Evolutionary conservation across 2,888 invertebrate genomes (phyloP).

Genomic region (Chalcosyrphus nemorum): DNA sequence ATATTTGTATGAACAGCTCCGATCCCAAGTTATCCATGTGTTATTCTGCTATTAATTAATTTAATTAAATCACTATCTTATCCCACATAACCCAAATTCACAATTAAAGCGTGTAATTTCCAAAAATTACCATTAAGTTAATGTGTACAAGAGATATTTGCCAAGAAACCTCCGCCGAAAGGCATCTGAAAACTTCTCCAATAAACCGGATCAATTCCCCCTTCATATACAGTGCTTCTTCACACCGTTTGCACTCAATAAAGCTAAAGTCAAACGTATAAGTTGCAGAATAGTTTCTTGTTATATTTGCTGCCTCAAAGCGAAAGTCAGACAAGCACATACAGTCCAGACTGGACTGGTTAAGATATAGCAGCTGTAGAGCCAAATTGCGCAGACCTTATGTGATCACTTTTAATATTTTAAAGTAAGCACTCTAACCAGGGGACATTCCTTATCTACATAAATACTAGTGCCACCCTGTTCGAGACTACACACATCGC

Average conservation of each 20-base stretch:
- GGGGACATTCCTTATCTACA: constrained; percentile 36
- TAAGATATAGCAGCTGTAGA: background rate
- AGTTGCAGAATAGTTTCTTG: constrained; percentile 17
- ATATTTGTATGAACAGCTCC: too few relatives aligned
- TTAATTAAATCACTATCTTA: too few relatives aligned
- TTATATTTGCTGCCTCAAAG: constrained; percentile 36
- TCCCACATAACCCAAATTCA: constrained; percentile 48
- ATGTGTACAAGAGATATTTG: constrained; percentile 18
- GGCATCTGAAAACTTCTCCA: constrained; percentile 26
- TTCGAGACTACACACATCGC: background rate
- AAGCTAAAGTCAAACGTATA: constrained; percentile 2
- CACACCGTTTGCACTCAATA: constrained; percentile 12
- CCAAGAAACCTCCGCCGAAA: constrained; percentile 21
- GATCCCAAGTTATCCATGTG: too few relatives aligned
- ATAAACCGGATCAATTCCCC: constrained; percentile 29
- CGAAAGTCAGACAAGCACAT: constrained; percentile 58
- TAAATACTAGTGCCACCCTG: background rate
- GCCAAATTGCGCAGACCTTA: constrained; percentile 25
- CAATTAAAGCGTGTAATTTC: constrained; percentile 52
- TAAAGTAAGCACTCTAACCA: constrained; percentile 41
- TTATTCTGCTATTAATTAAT: too few relatives aligned
- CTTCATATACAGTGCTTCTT: background rate
- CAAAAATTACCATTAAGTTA: constrained; percentile 44
- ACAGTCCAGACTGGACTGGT: constrained; percentile 25
- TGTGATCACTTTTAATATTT: constrained; percentile 52